Evolutionary conservation across 2,797 vertebrate species (phyloP).

Genomic region (Eulemur albifrons): DNA sequence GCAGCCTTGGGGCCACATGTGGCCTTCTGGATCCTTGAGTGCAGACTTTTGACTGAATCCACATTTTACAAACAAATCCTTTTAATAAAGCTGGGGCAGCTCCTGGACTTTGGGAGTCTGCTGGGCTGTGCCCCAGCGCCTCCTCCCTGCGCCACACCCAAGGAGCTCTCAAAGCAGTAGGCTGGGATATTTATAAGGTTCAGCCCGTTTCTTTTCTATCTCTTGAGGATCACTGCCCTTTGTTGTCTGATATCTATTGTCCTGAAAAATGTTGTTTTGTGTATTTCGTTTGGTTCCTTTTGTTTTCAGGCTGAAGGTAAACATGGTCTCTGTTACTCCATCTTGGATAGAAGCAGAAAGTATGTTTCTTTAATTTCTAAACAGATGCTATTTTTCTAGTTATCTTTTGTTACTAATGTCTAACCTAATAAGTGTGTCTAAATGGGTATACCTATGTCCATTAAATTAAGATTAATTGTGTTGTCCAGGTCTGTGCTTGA

Average conservation of each 20-base stretch:
- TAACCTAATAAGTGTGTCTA: neutral
- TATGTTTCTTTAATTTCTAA: conserved; percentile 7
- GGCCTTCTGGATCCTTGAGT: too few species aligned
- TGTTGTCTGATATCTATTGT: neutral
- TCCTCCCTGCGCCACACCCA: neutral
- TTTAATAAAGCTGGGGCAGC: too few species aligned
- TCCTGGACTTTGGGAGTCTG: neutral
- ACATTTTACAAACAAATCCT: too few species aligned
- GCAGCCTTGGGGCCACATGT: too few species aligned
- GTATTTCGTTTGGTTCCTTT: neutral
- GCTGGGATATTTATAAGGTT: neutral
- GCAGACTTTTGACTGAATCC: too few species aligned
- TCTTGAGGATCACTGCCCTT: neutral
- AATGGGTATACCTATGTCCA: neutral
- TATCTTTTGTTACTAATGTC: conserved; percentile 12
- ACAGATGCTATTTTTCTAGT: neutral
- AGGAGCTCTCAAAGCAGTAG: neutral
- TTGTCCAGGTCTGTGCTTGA: neutral
- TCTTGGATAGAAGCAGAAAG: neutral
- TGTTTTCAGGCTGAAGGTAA: neutral
- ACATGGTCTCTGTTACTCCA: neutral
- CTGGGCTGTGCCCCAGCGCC: neutral
- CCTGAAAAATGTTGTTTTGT: neutral
- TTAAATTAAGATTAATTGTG: neutral
- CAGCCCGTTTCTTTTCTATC: neutral